These are phyloP conservation scores for Paratrypauchen microcephalus DNA, from an alignment of 2,797 vertebrate species.

Conservation along the genomic window DNA sequence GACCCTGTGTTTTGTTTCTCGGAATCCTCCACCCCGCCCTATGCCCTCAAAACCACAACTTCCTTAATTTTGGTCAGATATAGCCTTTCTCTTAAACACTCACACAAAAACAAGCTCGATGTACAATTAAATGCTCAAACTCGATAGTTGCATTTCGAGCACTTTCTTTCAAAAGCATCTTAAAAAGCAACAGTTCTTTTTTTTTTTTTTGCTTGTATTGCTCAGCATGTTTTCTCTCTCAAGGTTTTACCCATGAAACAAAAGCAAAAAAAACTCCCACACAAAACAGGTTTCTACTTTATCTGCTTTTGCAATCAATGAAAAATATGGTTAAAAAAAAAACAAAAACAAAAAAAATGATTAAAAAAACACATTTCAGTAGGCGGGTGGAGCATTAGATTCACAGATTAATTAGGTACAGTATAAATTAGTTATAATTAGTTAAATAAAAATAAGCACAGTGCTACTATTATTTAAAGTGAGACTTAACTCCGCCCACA, in stretches of 20 bases:
- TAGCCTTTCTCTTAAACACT: neutral
- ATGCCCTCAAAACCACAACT: conserved; percentile 50
- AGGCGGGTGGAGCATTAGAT: no score
- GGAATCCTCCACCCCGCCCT: conserved; percentile 1
- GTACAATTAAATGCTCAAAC: neutral
- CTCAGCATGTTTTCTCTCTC: neutral
- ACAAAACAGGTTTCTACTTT: neutral
- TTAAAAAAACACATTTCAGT: no score
- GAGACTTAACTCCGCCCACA: no score
- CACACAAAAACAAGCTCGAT: neutral
- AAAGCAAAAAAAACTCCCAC: neutral
- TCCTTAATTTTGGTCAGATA: conserved; percentile 39
- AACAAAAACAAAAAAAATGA: no score
- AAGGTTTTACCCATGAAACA: neutral
- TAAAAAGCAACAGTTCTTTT: neutral
- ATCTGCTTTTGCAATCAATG: neutral
- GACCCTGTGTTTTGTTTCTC: neutral
- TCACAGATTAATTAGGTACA: no score
- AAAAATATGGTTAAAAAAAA: neutral
- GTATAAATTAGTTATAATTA: no score
- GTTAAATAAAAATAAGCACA: no score
- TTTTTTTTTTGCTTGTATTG: neutral
- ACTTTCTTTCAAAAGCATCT: neutral
- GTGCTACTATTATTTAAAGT: no score
- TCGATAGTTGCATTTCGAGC: neutral